These are phyloP conservation scores for Vidua chalybeata DNA, from an alignment of 2,113 vertebrate genomes.

Conservation along the genomic window DNA sequence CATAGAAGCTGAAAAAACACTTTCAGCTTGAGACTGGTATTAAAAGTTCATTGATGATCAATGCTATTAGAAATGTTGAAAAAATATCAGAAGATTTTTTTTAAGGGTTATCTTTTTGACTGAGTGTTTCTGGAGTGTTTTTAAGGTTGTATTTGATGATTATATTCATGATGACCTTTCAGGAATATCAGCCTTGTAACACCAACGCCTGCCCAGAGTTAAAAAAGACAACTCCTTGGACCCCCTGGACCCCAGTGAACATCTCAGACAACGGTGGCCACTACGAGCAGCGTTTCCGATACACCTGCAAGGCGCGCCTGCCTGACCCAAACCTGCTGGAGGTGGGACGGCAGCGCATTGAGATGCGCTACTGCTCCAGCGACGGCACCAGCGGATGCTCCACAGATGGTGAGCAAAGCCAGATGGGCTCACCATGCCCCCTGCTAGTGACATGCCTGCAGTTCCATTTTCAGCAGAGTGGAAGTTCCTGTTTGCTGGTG, in stretches of 20 bases:
- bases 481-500: background rate
- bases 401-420: conserved; percentile 85
- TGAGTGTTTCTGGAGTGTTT: background rate
- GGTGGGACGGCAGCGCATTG: conserved; percentile 92
- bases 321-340: conserved; percentile 88
- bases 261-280: conserved; percentile 96
- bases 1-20: background rate
- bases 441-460: background rate
- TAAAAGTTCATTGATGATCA: background rate
- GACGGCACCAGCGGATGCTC: conserved; percentile 93
- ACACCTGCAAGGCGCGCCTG: conserved; percentile 94
- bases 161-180: background rate
- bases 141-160: background rate
- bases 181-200: conserved; percentile 97
- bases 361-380: conserved; percentile 97
- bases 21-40: background rate
- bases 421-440: fast-evolving
- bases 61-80: background rate
- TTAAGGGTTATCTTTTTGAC: background rate
- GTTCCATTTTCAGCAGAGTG: background rate
- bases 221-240: conserved; percentile 98
- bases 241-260: conserved; percentile 94
- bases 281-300: conserved; percentile 95
- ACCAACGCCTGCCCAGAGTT: conserved; percentile 89
- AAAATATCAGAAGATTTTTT: background rate